Evolutionary conservation across 2,797 vertebrate genomes (phyloP).

Genomic region (Enteromius unitaeniatus): DNA sequence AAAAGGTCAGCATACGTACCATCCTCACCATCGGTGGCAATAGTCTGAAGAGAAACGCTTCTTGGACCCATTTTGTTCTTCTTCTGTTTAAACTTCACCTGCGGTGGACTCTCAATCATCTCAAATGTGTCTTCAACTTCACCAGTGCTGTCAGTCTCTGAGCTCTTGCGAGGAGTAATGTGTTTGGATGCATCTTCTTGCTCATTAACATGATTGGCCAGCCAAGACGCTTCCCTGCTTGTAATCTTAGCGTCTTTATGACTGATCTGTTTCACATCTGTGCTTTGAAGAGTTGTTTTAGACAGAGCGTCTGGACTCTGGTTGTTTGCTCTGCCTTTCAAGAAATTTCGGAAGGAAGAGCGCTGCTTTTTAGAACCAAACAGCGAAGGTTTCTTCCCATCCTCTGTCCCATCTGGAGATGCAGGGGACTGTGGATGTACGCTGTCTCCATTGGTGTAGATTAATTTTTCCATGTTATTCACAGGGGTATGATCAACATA

Average conservation of each 20-base stretch:
- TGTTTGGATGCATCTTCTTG: conserved; percentile 9
- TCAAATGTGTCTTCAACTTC: conserved; percentile 75
- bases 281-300: conserved; percentile 58
- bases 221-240: conserved; percentile 5
- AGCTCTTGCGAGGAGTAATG: not conserved
- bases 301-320: conserved; percentile 61
- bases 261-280: conserved; percentile 63
- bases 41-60: conserved; percentile 76
- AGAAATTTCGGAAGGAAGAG: conserved; percentile 75
- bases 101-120: conserved; percentile 66
- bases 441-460: conserved; percentile 28
- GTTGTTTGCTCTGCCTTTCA: conserved; percentile 69
- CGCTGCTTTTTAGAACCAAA: conserved; percentile 67
- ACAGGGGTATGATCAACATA: conserved; percentile 27
- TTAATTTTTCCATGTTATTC: conserved; percentile 57
- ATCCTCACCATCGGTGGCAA: conserved; percentile 71
- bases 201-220: conserved; percentile 8
- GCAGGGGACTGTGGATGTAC: conserved; percentile 16
- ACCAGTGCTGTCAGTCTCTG: conserved; percentile 54
- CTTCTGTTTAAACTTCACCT: conserved; percentile 67
- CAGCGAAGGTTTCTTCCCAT: conserved; percentile 53
- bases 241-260: conserved; percentile 53
- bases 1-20: conserved; percentile 63
- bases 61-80: conserved; percentile 73
- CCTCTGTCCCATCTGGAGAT: conserved; percentile 49